Evolutionary conservation across 2,113 vertebrate species (phyloP), one percentile per base, ranked within the genome.

Genomic region (Vicugna pacos): DNA sequence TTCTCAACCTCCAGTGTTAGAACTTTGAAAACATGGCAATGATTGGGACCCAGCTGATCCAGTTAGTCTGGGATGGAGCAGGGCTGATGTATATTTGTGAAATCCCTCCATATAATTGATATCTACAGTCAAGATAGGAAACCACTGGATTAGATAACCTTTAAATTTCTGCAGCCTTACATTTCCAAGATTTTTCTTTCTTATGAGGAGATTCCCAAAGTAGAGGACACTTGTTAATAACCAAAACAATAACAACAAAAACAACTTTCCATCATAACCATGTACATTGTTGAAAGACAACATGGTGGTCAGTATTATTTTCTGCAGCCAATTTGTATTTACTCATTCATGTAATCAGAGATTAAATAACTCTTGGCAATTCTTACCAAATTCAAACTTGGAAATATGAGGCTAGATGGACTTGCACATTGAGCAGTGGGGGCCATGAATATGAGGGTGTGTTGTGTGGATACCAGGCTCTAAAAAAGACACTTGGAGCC

Each of bases 341-440:
- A 38, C 69, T 79, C 32, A 73, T 38, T 64, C 11, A 70, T 35
- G 86, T 62, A 73, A 50, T 67, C 19, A 26, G 38, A 91, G 35
- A 54, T 69, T 50, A 54, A 76, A 19, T 80, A 54, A 77, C 15
- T 80, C 26, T 64, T 69, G 38, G 38, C 3, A 46, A 38, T 28
- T 50, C 22, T 88, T 89, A 14, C 28, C 52, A 58, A 93, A 84
- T 75, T 84, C 42, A 91, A 80, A 75, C 46, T 60, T 35, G 58
- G 42, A 50, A 76, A 77, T 32, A 8, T 0, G 52, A 92, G 28
- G 28, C 32, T 65, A 30, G 26, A 6, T 20, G 86, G 54, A 80
- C 60, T 54, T 46, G 65, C 2, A 26, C 20, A 13, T 22, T 0
- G 13, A 38, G 15, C 28, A 22, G 13, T 30, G 19, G 56, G 10